Base-by-base conservation (phyloP, 2,797 vertebrate species). In the Acipenser ruthenus region DNA sequence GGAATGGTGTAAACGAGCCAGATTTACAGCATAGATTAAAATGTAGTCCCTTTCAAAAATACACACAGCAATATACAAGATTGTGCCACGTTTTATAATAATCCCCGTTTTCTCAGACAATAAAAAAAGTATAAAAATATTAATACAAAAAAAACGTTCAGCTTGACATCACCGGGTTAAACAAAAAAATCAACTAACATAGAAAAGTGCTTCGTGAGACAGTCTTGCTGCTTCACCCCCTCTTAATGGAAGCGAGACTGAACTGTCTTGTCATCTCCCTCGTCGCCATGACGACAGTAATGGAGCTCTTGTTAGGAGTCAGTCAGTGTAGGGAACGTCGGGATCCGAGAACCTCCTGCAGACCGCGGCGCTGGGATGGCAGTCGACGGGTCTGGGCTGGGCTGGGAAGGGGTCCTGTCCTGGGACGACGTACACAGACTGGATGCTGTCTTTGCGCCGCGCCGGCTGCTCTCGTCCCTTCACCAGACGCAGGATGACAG, bases 261-360 rank as follows among this genome's bases (percentile, higher is more conserved):
- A 11, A 8, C 55, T 12, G 6, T 18, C 15, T 2, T 60, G 6
- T 84, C 89, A 58, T 93, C 89, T n/a, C 51, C 51, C 51, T 3
- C 11, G 8, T 3, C 11, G 51, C 51, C 8, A 53, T 8, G 11
- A n/a, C 12, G 11, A 6, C 3, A 6, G 10, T 6, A 58, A 11
- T 6, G 6, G 6, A 11, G 9, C 55, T n/a, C 55, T 82, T 73
- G 83, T 13, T 78, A 74, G 11, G 83, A 80, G 37, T 88, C 83
- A 37, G 11, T 91, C 84, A 50, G 89, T 86, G 71, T 78, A 86
- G 1, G 91, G 89, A 70, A 93, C 84, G 73, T 92, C 90, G 49
- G 93, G 85, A 50, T 93, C 75, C 0, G 73, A 91, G 72, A 87
- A 87, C 56, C 80, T 82, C 60, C 86, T 79, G 55, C 73, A 78